phyloP scores from a whole-genome alignment of 1,140 invertebrate genomes.

The Chrysoperla carnea region DNA sequence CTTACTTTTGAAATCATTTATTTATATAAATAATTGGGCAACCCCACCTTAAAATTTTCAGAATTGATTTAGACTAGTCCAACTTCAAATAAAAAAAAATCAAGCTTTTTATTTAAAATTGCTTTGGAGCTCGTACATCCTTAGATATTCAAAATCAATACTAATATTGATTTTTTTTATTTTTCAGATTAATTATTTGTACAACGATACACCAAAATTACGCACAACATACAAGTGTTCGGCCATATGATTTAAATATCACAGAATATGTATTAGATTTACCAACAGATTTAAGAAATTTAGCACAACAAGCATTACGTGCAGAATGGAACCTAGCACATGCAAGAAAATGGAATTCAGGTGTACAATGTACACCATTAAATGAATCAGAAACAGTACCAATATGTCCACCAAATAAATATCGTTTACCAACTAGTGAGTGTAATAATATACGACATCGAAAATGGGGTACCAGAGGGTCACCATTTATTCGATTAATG shows the following conservation, averaged over 20 bases:
- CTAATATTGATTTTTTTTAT: too few relatives aligned
- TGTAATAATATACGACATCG: conserved; percentile 91
- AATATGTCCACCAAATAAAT: conserved; percentile 56
- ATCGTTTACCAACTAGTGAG: conserved; percentile 66
- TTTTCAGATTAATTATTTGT: too few relatives aligned
- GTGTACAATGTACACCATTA: background rate
- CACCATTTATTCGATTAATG: conserved; percentile 63
- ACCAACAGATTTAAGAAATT: background rate
- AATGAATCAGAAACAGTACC: conserved; percentile 18
- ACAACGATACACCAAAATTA: too few relatives aligned
- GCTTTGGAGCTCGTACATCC: too few relatives aligned
- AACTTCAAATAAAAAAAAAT: too few relatives aligned
- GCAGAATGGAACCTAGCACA: background rate
- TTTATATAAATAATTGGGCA: too few relatives aligned
- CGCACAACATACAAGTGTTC: background rate
- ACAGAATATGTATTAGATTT: background rate
- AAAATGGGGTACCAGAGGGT: conserved; percentile 71
- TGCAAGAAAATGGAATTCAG: background rate
- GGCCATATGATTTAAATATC: background rate
- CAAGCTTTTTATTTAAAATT: too few relatives aligned
- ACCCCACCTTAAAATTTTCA: too few relatives aligned
- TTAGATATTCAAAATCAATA: too few relatives aligned
- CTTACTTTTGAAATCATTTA: too few relatives aligned
- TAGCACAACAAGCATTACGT: background rate
- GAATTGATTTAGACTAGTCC: too few relatives aligned